A percentile compares a stretch with the other conserved stretches of the same genome.
These are phyloP conservation scores for Eutrigla gurnardus DNA, from an alignment of 2,797 vertebrate species.

Conservation along the genomic window DNA sequence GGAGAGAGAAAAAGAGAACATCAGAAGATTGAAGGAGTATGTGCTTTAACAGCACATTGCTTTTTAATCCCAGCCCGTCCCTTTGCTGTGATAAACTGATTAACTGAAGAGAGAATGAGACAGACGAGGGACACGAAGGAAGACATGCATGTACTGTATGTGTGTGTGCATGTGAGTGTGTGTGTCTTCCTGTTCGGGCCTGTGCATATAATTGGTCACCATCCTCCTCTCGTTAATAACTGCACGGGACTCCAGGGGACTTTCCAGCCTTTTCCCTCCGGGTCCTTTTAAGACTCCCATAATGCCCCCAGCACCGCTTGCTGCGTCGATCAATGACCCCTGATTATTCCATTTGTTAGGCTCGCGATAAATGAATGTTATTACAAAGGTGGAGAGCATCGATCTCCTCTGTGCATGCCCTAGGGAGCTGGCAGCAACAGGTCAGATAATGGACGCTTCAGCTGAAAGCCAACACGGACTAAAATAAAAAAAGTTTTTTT, in stretches of 20 bases:
- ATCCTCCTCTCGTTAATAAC: constrained; percentile 67
- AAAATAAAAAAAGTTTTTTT: neutral
- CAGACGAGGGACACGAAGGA: neutral
- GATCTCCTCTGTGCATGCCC: constrained; percentile 29
- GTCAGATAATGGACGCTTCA: constrained; percentile 24
- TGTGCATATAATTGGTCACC: constrained; percentile 50
- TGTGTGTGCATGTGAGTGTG: neutral
- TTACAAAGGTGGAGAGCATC: constrained; percentile 58
- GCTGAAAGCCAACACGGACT: constrained; percentile 1
- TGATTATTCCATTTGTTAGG: constrained; percentile 75
- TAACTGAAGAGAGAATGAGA: neutral
- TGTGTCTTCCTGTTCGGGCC: constrained; percentile 4
- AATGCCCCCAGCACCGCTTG: constrained; percentile 30
- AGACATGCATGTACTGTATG: neutral
- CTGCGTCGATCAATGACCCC: constrained; percentile 62
- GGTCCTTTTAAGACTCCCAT: constrained; percentile 28
- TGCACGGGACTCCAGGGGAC: constrained; percentile 55
- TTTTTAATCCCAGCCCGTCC: neutral
- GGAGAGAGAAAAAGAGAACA: neutral
- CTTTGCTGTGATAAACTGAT: neutral
- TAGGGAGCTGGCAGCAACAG: constrained; percentile 40
- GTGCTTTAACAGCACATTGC: neutral
- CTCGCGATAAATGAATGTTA: constrained; percentile 68
- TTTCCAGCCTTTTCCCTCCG: constrained; percentile 36
- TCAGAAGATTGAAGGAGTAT: neutral